Percentiles rank a stretch among this genome's conserved stretches.
Evolutionary conservation across 2,888 invertebrate species (phyloP).

Genomic region (Xestia xanthographa): DNA sequence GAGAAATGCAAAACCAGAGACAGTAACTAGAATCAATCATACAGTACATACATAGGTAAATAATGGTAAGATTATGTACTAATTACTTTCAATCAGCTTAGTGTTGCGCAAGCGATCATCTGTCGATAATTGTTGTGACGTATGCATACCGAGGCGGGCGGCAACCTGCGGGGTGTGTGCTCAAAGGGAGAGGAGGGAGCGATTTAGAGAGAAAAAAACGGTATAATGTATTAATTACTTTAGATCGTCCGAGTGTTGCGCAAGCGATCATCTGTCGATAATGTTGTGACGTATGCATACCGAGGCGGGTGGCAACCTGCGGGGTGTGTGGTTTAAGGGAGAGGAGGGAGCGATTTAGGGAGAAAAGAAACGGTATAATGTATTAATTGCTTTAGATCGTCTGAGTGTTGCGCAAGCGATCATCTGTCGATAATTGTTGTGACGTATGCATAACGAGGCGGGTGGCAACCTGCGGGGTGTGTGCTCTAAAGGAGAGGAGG

Average conservation of each 20-base stretch:
- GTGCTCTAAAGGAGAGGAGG: neutral
- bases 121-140: slow-evolving; percentile 60
- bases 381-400: slow-evolving; percentile 44
- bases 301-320: slow-evolving; percentile 66
- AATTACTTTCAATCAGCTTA: slow-evolving; percentile 43
- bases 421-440: slow-evolving; percentile 57
- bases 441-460: slow-evolving; percentile 64
- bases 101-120: slow-evolving; percentile 59
- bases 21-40: slow-evolving; percentile 27
- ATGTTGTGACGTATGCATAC: slow-evolving; percentile 64
- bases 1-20: slow-evolving; percentile 51
- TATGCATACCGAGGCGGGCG: slow-evolving; percentile 66
- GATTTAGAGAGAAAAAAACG: too few relatives aligned
- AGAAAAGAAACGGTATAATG: slow-evolving; percentile 30
- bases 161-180: slow-evolving; percentile 54
- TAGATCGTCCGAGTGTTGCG: slow-evolving; percentile 46
- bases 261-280: slow-evolving; percentile 58
- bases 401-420: slow-evolving; percentile 51
- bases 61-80: slow-evolving; percentile 49
- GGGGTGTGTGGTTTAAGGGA: neutral
- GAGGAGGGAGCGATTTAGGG: neutral
- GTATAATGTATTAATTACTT: slow-evolving; percentile 49
- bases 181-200: neutral
- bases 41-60: slow-evolving; percentile 17
- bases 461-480: slow-evolving; percentile 61